Evolutionary conservation across 2,113 vertebrate species (phyloP).

Genomic region (Strix uralensis): DNA sequence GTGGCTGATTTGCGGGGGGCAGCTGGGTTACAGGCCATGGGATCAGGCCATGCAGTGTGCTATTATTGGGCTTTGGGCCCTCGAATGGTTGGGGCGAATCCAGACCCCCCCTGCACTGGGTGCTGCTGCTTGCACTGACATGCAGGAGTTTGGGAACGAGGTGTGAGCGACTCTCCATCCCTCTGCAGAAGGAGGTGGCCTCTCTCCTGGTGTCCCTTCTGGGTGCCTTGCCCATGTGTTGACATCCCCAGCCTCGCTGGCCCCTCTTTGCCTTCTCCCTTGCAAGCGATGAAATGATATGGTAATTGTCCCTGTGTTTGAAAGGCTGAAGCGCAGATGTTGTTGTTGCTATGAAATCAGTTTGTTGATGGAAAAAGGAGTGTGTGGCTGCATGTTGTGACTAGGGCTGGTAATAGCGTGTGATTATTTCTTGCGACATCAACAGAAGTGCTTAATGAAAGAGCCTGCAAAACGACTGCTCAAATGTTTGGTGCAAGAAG

Average conservation of each 20-base stretch:
- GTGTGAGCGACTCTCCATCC: rapidly evolving
- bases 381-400: background rate
- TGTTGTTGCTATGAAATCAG: background rate
- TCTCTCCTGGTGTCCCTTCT: background rate
- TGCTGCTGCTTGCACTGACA: background rate
- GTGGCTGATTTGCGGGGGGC: background rate
- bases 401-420: background rate
- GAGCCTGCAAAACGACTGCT: background rate
- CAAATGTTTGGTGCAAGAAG: rapidly evolving
- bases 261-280: background rate
- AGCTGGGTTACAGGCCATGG: background rate
- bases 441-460: background rate
- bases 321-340: background rate
- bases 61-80: background rate
- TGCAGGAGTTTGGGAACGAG: background rate
- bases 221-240: background rate
- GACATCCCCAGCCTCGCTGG: background rate
- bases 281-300: background rate
- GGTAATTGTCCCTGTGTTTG: background rate
- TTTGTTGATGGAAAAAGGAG: background rate
- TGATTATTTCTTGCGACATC: background rate
- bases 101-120: rapidly evolving
- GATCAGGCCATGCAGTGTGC: background rate
- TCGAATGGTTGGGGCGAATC: rapidly evolving
- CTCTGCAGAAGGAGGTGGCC: background rate